Evolutionary conservation across 64 coral and sea anemone genomes (phyloP).

Genomic region (Acropora tenuis): DNA sequence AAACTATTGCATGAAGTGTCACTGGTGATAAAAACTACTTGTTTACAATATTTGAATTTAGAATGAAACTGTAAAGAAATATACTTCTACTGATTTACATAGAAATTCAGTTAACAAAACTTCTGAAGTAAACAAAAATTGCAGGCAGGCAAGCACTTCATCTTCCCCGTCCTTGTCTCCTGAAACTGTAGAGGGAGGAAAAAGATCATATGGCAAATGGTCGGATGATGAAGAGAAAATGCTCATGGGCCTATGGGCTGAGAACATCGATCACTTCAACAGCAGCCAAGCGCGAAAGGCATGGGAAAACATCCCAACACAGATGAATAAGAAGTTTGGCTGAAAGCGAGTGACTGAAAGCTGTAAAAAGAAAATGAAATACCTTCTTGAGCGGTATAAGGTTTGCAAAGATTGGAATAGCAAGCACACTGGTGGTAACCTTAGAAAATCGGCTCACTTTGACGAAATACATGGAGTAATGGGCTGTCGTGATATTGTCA

Average conservation of each 20-base stretch:
- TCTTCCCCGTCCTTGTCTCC: background rate
- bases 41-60: too few relatives aligned
- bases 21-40: too few relatives aligned
- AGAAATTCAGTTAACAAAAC: background rate
- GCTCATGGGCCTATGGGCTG: slow-evolving; percentile 42
- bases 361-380: too few relatives aligned
- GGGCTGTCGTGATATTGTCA: background rate
- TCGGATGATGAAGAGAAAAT: slow-evolving; percentile 45
- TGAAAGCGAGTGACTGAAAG: background rate
- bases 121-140: too few relatives aligned
- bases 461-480: background rate
- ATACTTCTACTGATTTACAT: background rate
- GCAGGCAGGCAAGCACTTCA: background rate
- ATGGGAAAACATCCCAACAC: slow-evolving; percentile 26
- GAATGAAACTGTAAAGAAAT: too few relatives aligned
- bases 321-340: slow-evolving; percentile 31
- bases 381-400: too few relatives aligned
- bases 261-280: slow-evolving; percentile 40
- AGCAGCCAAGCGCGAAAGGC: slow-evolving; percentile 47
- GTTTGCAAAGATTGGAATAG: background rate
- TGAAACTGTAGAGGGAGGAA: background rate
- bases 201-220: slow-evolving; percentile 42
- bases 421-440: too few relatives aligned
- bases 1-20: too few relatives aligned
- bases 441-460: background rate